Evolutionary conservation across 92 coral and sea anemone genomes (phyloP), one percentile per base, ranked within the genome.

Genomic region (Meandrina meandrites): DNA sequence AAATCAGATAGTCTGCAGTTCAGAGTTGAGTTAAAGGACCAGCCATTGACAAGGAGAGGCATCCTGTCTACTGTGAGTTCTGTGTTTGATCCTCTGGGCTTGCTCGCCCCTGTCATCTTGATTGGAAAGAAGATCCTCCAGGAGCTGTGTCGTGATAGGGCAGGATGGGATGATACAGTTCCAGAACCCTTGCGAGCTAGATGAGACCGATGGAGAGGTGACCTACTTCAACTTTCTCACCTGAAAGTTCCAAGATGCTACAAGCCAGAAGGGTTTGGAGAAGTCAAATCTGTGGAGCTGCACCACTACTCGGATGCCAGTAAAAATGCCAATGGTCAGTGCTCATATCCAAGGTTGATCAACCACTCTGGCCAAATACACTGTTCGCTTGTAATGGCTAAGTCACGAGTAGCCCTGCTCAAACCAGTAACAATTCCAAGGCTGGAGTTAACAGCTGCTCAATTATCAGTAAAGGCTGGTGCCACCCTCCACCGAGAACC

Each of bases 351-450:
- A 9, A 78, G 91, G 67, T 19, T 89, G 7, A 76, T 45, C 85
- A 78, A 89, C 76, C 48, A 79, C 68, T 45, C 77, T 14, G 67
- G 45, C 58, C 83, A 84, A 19, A 66, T 57, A 34, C 94, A 92
- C 50, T 84, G 94, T 78, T 88, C 91, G 67, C 85, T 88, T 2
- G 80, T 85, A 64, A 90, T 90, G 93, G 93, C 86, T 62, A 92
- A 92, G 81, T 74, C 94, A 21, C 90, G 92, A 30, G 89, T 90
- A 13, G 88, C 90, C 8, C 95, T 93, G 30, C 51, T 84, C 19
- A 30, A 24, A 28, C 11, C 53, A 4, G 53, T 48, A 13, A 48
- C 53, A 48, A 48, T 48, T 13, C 53, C 53, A 48, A 48, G 53
- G 9, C 53, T 48, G 1, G 53, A 48, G 14, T 13, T 48, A 1